phyloP scores from a whole-genome alignment of 1,140 invertebrate genomes.

The Scaptomyza montana region DNA sequence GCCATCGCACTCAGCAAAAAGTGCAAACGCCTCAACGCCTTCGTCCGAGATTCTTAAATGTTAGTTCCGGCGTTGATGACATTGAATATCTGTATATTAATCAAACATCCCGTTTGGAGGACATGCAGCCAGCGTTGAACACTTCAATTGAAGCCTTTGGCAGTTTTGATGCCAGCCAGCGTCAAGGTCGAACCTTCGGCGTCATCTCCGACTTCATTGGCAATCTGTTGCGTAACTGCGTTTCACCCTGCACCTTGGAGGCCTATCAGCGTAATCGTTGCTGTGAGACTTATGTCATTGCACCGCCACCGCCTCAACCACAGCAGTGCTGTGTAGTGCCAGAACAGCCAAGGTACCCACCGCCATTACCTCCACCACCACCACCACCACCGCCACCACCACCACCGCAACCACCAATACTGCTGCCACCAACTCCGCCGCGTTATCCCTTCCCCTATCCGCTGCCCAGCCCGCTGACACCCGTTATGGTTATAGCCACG shows the following conservation, averaged over 20 bases:
- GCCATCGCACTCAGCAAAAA: slow-evolving; percentile 52
- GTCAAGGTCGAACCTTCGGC: slow-evolving; percentile 65
- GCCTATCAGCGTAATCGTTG: slow-evolving; percentile 70
- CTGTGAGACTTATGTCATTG: slow-evolving; percentile 61
- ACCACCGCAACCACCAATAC: not conserved
- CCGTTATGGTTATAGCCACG: slow-evolving; percentile 60
- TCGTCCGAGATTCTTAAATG: slow-evolving; percentile 22
- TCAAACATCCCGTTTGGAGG: slow-evolving; percentile 52
- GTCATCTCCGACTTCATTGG: slow-evolving; percentile 66
- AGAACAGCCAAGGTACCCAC: slow-evolving; percentile 6
- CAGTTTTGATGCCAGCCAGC: slow-evolving; percentile 50
- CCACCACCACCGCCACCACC: slow-evolving; percentile 15
- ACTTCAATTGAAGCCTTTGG: slow-evolving; percentile 65
- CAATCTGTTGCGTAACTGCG: slow-evolving; percentile 58
- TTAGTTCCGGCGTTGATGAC: slow-evolving; percentile 12
- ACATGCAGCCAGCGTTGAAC: slow-evolving; percentile 40
- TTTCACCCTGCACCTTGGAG: slow-evolving; percentile 69
- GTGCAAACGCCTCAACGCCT: slow-evolving; percentile 53
- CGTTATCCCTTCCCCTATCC: slow-evolving; percentile 42
- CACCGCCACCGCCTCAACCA: slow-evolving; percentile 20
- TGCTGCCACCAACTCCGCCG: slow-evolving; percentile 26
- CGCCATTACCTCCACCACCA: slow-evolving; percentile 16
- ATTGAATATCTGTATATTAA: slow-evolving; percentile 51
- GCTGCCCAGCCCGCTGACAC: slow-evolving; percentile 34
- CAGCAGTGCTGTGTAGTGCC: slow-evolving; percentile 2